Evolutionary conservation across 2,888 invertebrate species (phyloP), one percentile per base, ranked within the genome.

Genomic region (Pollenia amentaria): DNA sequence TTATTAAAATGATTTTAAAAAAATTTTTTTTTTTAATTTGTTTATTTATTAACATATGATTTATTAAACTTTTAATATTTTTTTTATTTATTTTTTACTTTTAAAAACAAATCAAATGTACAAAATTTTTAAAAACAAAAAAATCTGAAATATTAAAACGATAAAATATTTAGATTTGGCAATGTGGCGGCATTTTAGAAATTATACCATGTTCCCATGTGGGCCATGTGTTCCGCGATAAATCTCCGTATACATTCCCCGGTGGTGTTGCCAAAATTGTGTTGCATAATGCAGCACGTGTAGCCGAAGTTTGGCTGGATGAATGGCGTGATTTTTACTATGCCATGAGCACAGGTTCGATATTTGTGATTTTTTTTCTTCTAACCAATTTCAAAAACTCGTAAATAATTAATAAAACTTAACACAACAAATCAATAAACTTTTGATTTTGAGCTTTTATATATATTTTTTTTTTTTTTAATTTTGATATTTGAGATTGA

Each of bases 281-380:
- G 91, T 96, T 99, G 91, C 98, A 99, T 94, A 99, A 99, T 95
- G 98, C 99, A 90, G 98, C 99, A 91, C 96, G 99, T 91, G 98
- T 99, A 91, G 99, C 99, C 91, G 98, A 99, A 94, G 99, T 99
- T 92, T 99, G 99, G 99, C 97, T 99, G 97, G 99, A 99, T 96
- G 98, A 99, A 94, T 99, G 99, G 97, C 97, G 98, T 94, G 98
- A 98, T 95, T 99, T 99, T 96, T 99, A 98, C 96, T 98, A 98
- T 96, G 97, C 98, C 94, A 98, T 99, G 97, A 98, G 98, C 94
- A 97, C 98, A 97, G 98, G 98, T 98, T 96, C 95, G 95, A 93
- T 87, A 82, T 80, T 55, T 73, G 55, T 65, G 46, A 73, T 65
- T 38, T 70, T 21, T 55, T 42, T 73, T n/a, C 29, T 46, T 82